Percentiles rank a stretch among this genome's conserved stretches.
These are phyloP conservation scores for Donacobius atricapilla DNA, from an alignment of 2,113 vertebrate species.

Conservation along the genomic window DNA sequence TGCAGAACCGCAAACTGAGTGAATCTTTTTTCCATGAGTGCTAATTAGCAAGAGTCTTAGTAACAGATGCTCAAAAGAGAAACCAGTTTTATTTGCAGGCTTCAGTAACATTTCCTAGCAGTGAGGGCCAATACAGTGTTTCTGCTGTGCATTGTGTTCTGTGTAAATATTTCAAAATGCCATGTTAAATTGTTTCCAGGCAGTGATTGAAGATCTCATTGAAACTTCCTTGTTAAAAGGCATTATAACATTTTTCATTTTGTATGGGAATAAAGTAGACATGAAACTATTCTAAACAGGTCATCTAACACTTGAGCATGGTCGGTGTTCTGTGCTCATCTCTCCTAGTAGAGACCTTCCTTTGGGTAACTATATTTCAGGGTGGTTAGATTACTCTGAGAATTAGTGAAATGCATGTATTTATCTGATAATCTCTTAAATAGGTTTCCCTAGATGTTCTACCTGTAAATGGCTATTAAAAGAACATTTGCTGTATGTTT, in stretches of 20 bases:
- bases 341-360: background rate
- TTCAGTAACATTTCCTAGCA: background rate
- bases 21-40: slow-evolving; percentile 74
- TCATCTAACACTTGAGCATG: background rate
- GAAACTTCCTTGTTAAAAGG: background rate
- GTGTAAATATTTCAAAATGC: background rate
- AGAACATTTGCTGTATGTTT: background rate
- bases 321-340: background rate
- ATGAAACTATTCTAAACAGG: background rate
- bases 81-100: background rate
- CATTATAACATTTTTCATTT: background rate
- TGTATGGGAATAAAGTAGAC: background rate
- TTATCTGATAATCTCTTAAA: background rate
- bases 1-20: slow-evolving; percentile 78
- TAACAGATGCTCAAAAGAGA: background rate
- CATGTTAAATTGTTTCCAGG: background rate
- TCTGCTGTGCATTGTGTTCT: background rate
- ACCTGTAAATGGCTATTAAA: background rate
- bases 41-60: background rate
- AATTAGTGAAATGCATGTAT: background rate
- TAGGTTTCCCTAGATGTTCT: background rate
- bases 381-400: background rate
- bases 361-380: background rate
- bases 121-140: background rate
- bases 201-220: background rate